Percentiles rank a stretch among this genome's conserved stretches.
These are phyloP conservation scores for Lophotis ruficrista DNA, from an alignment of 2,113 vertebrate species.

Conservation along the genomic window DNA sequence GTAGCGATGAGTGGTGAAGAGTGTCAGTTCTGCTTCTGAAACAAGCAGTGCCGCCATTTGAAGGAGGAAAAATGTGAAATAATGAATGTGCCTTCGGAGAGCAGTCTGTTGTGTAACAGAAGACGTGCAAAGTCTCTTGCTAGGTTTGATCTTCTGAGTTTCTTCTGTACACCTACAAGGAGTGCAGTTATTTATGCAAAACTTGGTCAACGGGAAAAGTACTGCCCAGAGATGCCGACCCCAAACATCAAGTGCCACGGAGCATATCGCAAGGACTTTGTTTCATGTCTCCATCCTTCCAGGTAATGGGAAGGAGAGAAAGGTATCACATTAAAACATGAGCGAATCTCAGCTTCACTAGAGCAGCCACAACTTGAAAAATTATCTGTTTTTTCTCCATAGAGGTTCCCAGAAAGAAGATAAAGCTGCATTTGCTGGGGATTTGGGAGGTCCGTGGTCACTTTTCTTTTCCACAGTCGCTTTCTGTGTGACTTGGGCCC, in stretches of 20 bases:
- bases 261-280: neutral
- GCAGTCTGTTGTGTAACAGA: neutral
- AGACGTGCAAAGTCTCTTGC: neutral
- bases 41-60: constrained; percentile 6
- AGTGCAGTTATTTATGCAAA: neutral
- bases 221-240: neutral
- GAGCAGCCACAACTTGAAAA: neutral
- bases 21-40: constrained; percentile 35
- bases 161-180: neutral
- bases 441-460: rapidly evolving
- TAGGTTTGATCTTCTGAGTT: neutral
- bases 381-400: neutral
- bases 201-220: neutral
- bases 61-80: constrained; percentile 27
- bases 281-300: neutral
- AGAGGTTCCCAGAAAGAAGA: neutral
- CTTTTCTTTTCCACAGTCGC: neutral
- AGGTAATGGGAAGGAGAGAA: neutral
- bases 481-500: neutral
- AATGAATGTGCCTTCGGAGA: neutral
- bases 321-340: neutral
- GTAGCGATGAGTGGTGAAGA: neutral
- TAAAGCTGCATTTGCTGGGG: rapidly evolving
- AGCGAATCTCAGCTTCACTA: neutral
- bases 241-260: neutral